Evolutionary conservation across 2,113 vertebrate genomes (phyloP), one percentile per base, ranked within the genome.

Genomic region (Pheucticus melanocephalus): DNA sequence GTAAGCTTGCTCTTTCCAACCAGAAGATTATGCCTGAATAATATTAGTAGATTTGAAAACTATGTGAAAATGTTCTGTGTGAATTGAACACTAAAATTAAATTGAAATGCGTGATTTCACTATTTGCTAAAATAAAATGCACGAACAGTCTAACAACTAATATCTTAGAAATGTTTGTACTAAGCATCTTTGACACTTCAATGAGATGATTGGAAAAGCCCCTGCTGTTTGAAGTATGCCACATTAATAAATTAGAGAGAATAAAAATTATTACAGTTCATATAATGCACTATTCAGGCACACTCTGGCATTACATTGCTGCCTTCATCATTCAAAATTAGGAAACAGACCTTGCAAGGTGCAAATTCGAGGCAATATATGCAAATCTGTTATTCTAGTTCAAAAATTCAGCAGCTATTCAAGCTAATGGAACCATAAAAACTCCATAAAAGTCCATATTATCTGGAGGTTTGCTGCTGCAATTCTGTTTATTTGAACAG

Each of bases 91-190:
- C 69, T 95, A 87, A 81, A 96, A 88, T 88, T 19, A 78, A 94
- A 96, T 90, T 77, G 71, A 96, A 95, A 94, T 44, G 33, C 0
- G 0, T 75, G 70, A 77, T 94, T 83, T 80, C 14, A 45, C 68
- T 94, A 17, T 86, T 97, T 94, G 75, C n/a, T 20, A 13, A 94
- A 96, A 83, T 86, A 86, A 90, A 92, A 90, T 45, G 65, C 35
- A 92, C 47, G 40, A 60, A 50, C 83, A 78, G 25, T 47, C 37
- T 39, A 85, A 48, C 83, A 90, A 89, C 86, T 94, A 91, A 57
- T 59, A 94, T 42, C 21, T 88, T 87, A 66, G 40, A 82, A 44
- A 76, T 39, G 30, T 88, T 95, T 88, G 42, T 60, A 70, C 20
- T 72, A 44, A 94, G 82, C 83, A 92, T 88, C 73, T 92, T 88